Evolutionary conservation across 2,113 vertebrate genomes (phyloP).

Genomic region (Anseranas semipalmata): DNA sequence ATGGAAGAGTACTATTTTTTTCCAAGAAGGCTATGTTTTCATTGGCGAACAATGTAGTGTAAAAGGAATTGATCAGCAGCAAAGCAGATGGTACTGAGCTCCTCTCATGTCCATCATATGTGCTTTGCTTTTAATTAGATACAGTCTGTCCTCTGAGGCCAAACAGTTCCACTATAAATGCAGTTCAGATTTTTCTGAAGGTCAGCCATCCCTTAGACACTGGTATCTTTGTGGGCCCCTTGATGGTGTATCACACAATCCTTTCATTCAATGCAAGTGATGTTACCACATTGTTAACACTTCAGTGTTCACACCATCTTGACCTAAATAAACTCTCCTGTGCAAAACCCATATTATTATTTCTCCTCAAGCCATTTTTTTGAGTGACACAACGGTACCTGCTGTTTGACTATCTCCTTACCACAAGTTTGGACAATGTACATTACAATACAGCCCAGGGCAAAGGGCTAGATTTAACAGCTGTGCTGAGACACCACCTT

Average conservation of each 20-base stretch:
- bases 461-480: not conserved
- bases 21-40: not conserved
- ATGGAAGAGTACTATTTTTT: not conserved
- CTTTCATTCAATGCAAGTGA: not conserved
- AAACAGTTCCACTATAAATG: not conserved
- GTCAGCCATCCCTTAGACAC: not conserved
- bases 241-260: not conserved
- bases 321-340: not conserved
- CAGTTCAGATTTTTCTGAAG: not conserved
- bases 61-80: constrained; percentile 27
- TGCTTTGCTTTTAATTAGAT: constrained; percentile 41
- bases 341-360: not conserved
- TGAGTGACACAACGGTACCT: not conserved
- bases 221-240: not conserved
- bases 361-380: not conserved
- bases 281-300: not conserved
- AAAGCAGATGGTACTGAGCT: constrained; percentile 22
- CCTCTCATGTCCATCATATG: constrained; percentile 16
- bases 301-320: not conserved
- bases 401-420: not conserved
- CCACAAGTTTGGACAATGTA: not conserved
- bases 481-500: not conserved
- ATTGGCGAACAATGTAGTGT: not conserved
- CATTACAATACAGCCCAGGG: not conserved
- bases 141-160: not conserved